Base-by-base conservation (phyloP, 2,797 vertebrate species). In the Salarias fasciatus region DNA sequence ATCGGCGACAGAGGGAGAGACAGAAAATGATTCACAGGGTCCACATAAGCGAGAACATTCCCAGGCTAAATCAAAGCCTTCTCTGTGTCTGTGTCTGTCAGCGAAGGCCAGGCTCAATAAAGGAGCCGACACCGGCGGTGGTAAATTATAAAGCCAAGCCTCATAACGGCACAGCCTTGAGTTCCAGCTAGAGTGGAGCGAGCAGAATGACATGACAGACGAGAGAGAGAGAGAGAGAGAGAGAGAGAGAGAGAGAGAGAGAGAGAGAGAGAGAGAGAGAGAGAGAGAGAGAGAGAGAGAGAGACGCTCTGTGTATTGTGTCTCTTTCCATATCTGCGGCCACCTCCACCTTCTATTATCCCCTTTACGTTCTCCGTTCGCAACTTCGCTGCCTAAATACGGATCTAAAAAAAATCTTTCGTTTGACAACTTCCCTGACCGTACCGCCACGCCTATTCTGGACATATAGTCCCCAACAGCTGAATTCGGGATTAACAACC, bases 61-160 rank as follows among this genome's bases (percentile, higher is more conserved):
- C 74, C 59, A 33, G 65, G 68, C 56, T 82, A 80, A 85, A 85
- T 86, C 81, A 88, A 83, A 87, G 64, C 52, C 59, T 73, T 29
- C 77, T 84, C 64, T 64, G 53, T 46, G 66, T 70, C 64, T 55
- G 64, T 13, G 72, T 80, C 74, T 82, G 76, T 83, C 82, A 79
- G 73, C 3, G 68, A 86, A 83, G 84, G 84, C 85, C 86, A 81
- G 55, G 51, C 62, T 80, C 81, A 81, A 83, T 81, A 83, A 77
- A 85, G 65, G 15, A 72, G 51, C 61, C 40, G 11, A 82, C 70
- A 70, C 53, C 45, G 13, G 64, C 13, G 42, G 63, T 52, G 73
- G 67, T 79, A 74, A 79, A 82, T 86, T 73, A 87, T 67, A 73
- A 83, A 87, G 75, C 69, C 53, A 51, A 73, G 65, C 54, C 67